Conservation (phyloP, 2,888 invertebrate genomes). For the Machimus atricapillus region DNA sequence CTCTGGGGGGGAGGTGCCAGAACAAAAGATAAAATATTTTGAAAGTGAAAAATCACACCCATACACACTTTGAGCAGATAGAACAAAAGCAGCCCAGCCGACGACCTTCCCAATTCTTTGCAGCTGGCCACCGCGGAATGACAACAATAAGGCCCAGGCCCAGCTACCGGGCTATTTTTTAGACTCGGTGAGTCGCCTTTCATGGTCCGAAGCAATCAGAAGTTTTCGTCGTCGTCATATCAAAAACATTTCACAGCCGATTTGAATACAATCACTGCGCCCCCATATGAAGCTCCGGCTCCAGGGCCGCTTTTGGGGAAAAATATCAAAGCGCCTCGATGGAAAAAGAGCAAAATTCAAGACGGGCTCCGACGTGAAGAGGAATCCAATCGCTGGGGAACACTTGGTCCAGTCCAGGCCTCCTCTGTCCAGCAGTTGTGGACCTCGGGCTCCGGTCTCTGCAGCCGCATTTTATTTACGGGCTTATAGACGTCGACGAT, state of each 20-base stretch:
- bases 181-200: background rate
- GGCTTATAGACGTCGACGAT: background rate
- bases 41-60: background rate
- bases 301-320: background rate
- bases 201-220: background rate
- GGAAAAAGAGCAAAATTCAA: background rate
- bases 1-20: background rate
- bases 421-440: background rate
- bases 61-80: background rate
- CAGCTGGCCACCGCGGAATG: background rate
- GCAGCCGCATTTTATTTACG: background rate
- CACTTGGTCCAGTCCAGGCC: background rate
- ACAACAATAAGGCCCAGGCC: background rate
- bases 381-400: background rate
- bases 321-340: background rate
- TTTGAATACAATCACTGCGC: slow-evolving; percentile 31
- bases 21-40: background rate
- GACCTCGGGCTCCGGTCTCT: background rate
- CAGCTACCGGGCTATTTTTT: background rate
- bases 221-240: slow-evolving; percentile 4
- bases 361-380: background rate
- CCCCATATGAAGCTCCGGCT: background rate
- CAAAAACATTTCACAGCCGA: slow-evolving; percentile 8
- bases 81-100: background rate
- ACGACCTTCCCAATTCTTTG: background rate